Evolutionary conservation across 2,888 invertebrate genomes (phyloP).

Genomic region (Zygothrica quintamaculata): DNA sequence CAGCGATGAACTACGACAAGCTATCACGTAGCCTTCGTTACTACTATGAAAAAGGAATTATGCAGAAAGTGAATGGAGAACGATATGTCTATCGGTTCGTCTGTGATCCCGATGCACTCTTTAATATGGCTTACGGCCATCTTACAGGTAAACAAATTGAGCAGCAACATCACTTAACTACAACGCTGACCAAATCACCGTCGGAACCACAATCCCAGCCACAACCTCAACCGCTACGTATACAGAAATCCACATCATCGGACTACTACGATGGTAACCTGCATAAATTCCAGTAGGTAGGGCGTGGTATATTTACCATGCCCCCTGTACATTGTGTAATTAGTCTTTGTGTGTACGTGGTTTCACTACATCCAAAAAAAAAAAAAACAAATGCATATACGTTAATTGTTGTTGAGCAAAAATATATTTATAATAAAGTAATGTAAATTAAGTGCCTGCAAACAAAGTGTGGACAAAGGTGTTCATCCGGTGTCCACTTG

Average conservation of each 20-base stretch:
- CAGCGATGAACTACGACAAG: conserved; percentile 99
- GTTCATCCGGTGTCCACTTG: too few relatives aligned
- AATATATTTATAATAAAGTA: conserved; percentile 12
- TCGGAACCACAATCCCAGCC: conserved; percentile 59
- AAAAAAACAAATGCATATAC: conserved; percentile 14
- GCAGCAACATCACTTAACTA: conserved; percentile 67
- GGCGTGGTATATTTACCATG: conserved; percentile 57
- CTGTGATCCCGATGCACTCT: conserved; percentile 95
- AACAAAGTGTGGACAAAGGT: too few relatives aligned
- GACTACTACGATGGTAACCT: conserved; percentile 70
- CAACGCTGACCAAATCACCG: conserved; percentile 62
- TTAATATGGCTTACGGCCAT: conserved; percentile 90
- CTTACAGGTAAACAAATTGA: conserved; percentile 62
- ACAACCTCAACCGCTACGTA: conserved; percentile 58
- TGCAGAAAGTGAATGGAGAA: conserved; percentile 98
- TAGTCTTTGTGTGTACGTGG: conserved; percentile 48
- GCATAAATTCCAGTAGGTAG: conserved; percentile 69
- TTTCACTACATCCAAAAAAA: conserved; percentile 6
- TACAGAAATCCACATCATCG: conserved; percentile 55
- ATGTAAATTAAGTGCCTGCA: conserved; percentile 20
- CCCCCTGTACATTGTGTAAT: conserved; percentile 75
- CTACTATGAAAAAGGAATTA: conserved; percentile 99
- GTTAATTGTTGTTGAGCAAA: conserved; percentile 24
- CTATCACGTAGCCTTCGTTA: conserved; percentile 96
- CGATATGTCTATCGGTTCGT: conserved; percentile 98